These are phyloP conservation scores for Teleogryllus oceanicus DNA, from an alignment of 2,888 invertebrate genomes.

Conservation along the genomic window DNA sequence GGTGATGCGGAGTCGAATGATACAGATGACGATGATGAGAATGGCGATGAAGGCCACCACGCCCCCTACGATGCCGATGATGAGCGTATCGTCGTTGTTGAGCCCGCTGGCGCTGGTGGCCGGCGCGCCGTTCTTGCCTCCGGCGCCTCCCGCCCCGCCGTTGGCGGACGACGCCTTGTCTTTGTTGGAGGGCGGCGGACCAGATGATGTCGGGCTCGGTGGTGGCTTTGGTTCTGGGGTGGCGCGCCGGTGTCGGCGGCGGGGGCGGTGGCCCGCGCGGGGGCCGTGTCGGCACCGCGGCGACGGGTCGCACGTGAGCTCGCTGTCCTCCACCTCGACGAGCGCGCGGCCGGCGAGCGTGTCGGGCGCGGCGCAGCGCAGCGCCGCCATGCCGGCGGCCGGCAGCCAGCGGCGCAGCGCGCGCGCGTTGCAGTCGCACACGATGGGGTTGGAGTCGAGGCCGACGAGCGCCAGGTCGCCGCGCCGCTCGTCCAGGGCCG, in stretches of 20 bases:
- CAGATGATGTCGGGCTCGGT: conserved; percentile 86
- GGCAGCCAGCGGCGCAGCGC: conserved; percentile 73
- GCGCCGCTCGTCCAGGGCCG: conserved; percentile 76
- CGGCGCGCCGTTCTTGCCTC: conserved; percentile 31
- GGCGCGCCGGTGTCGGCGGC: conserved; percentile 39
- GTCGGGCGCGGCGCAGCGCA: conserved; percentile 51
- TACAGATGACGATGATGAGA: conserved; percentile 82
- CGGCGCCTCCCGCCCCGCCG: conserved; percentile 27
- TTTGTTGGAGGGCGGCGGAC: conserved; percentile 66
- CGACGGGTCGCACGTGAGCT: conserved; percentile 74
- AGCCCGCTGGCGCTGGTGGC: conserved; percentile 50
- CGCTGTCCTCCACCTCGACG: conserved; percentile 65
- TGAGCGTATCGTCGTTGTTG: conserved; percentile 85
- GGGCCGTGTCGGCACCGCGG: no score
- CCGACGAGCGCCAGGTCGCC: conserved; percentile 72
- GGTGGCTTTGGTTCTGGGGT: conserved; percentile 50
- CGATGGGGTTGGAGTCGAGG: conserved; percentile 73
- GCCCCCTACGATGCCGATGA: conserved; percentile 91
- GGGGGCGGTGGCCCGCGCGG: conserved; percentile 48
- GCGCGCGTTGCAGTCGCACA: conserved; percentile 80
- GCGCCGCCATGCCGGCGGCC: conserved; percentile 39
- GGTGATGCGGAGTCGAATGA: conserved; percentile 72
- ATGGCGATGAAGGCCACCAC: conserved; percentile 88
- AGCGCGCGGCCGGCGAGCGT: conserved; percentile 61
- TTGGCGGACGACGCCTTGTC: conserved; percentile 27